phyloP scores from a whole-genome alignment of 2,113 vertebrate genomes.

The Tachysurus vachellii region DNA sequence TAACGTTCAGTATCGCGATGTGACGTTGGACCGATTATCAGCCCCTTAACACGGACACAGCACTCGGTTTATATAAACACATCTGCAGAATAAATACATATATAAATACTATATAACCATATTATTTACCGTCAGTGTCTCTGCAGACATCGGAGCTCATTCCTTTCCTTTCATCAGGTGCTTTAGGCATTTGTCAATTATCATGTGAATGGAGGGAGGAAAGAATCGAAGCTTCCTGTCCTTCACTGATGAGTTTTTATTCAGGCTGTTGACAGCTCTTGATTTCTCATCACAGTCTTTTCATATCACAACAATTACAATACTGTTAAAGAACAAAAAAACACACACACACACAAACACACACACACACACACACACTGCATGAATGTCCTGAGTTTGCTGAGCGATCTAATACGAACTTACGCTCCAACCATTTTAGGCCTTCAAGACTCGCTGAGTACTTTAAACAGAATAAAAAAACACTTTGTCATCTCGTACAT shows the following conservation, averaged over 20 bases:
- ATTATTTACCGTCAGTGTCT: neutral
- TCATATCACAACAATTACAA: neutral
- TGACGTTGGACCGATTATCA: neutral
- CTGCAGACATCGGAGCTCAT: slow-evolving; percentile 22
- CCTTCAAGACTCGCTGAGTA: neutral
- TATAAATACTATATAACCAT: neutral
- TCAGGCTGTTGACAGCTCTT: neutral
- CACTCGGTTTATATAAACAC: neutral
- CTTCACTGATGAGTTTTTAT: slow-evolving; percentile 43
- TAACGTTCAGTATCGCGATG: neutral
- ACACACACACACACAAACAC: neutral
- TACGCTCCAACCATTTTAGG: neutral
- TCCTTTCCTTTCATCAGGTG: neutral
- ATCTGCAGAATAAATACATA: neutral
- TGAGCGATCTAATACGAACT: neutral
- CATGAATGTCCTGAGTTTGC: neutral
- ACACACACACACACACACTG: neutral
- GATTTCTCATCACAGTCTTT: too few species aligned
- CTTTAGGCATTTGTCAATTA: slow-evolving; percentile 17
- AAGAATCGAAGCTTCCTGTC: slow-evolving; percentile 44
- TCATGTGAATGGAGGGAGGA: slow-evolving; percentile 32
- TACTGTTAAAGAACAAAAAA: too few species aligned
- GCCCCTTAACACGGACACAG: neutral
- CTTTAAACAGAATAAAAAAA: too few species aligned
- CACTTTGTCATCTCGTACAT: neutral